Base-by-base conservation (phyloP, 64 coral and sea anemone genomes). In the Pocillopora verrucosa region DNA sequence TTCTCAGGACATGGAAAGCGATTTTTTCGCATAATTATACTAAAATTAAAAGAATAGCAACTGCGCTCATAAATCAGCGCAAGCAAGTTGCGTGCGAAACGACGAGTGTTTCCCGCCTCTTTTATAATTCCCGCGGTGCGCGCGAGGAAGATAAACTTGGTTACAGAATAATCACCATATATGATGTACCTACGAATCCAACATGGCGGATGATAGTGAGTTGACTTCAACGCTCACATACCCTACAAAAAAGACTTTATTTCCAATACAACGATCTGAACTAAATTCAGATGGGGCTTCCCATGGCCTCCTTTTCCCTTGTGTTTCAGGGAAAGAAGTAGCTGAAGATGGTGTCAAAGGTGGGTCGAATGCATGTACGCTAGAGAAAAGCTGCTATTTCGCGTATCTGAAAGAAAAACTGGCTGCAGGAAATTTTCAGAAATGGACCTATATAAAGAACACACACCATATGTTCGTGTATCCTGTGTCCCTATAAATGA, bases 11-110 rank as follows among this genome's bases (percentile, higher is more conserved):
- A 70, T 56, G 56, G 70, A 19, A 72, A 13, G 62, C 65, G 82
- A 38, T 72, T 85, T 85, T 36, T 85, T 85, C 82, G 82, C 82
- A 85, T 85, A 72, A 72, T 84, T 85, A 70, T 22, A 16, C 36
- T 15, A 14, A 25, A 57, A 20, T 67, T 13, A 20, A 24, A 58
- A 22, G 70, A 26, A 30, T 30, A 20, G 22, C 4, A 85, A 81
- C 79, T 81, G 58, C 79, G 79, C 79, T 19, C 3, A 7, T 4
- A 12, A 72, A 72, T 3, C 19, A 85, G 82, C 82, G 82, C 82
- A 85, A 70, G 41, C 22, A 59, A 63, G 25, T 51, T 85, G 36
- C 22, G 10, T 24, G 82, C 59, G 30, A 36, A 81, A 58, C 65
- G 62, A 11, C 19, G 2, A 26, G 34, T 45, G 5, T 45, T 84